Evolutionary conservation across 1,140 invertebrate species (phyloP), one percentile per base, ranked within the genome.

Genomic region (Ceratosolen fusciceps): DNA sequence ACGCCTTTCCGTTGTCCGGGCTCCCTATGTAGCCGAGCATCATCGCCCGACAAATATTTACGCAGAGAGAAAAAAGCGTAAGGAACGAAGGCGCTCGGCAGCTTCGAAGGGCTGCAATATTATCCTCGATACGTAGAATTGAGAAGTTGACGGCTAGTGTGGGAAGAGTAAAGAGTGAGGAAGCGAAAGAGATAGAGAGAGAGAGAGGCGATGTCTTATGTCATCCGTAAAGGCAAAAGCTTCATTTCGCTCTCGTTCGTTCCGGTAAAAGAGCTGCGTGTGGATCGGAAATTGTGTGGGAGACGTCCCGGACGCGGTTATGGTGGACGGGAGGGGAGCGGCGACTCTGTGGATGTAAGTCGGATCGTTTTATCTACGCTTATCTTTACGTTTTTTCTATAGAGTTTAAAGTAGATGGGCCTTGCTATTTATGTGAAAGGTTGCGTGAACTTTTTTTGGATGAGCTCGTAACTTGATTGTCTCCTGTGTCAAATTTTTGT

Each of bases 221-320:
- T 74, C 37, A 74, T 74, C 56, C 71, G 81, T 82, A 83, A 85
- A 84, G 83, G 72, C 80, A 73, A 83, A 82, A 84, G 83, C 84
- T 81, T 34, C 58, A 16, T 62, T 62, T 34, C 8, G 80, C 19
- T 14, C 21, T 47, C 19, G 39, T 52, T n/a, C 19, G 29, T 24
- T 74, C 10, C 29, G 52, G 37, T 19, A 31, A 74, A 65, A 65
- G 24, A 74, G 37, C 5, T 39, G 73, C 58, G 73, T 39, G 56
- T 29, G 71, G 82, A 84, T 86, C 86, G 85, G 86, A 86, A 87
- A 88, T 88, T 87, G 83, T 81, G 80, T 84, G 67, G 82, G 83
- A 77, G 74, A 34, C n/a, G 31, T 39, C 31, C 26, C 70, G 47
- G 71, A n/a, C 34, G 34, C 29, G n/a, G n/a, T n/a, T n/a, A n/a